Evolutionary conservation across 2,797 vertebrate genomes (phyloP).

Genomic region (Nyctalus aviator): DNA sequence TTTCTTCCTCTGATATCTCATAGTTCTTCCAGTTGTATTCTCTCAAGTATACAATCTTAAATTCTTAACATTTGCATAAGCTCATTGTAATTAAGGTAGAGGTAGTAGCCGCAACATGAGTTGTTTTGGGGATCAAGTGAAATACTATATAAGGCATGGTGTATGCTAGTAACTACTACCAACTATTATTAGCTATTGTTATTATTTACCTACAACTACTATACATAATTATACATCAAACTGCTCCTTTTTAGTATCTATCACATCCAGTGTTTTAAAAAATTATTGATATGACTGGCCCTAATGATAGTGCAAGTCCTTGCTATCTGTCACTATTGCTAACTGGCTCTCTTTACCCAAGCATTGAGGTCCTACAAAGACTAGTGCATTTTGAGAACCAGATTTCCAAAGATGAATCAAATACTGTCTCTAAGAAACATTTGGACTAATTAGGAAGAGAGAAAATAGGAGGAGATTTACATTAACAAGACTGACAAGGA

Average conservation of each 20-base stretch:
- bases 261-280: not conserved
- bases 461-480: not conserved
- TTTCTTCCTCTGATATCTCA: not conserved
- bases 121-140: not conserved
- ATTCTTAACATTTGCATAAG: not conserved
- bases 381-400: not conserved
- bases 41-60: not conserved
- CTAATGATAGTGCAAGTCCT: not conserved
- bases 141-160: not conserved
- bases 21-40: not conserved
- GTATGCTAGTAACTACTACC: not conserved
- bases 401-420: conserved; percentile 35
- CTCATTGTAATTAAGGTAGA: not conserved
- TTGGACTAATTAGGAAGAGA: not conserved
- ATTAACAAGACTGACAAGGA: not conserved
- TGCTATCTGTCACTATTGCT: not conserved
- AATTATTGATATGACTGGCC: not conserved
- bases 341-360: not conserved
- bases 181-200: not conserved
- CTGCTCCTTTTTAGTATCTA: not conserved
- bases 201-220: not conserved
- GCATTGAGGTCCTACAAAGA: not conserved
- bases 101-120: not conserved
- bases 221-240: not conserved
- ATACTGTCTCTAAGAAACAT: not conserved